Base-by-base conservation (phyloP, 2,113 vertebrate genomes). In the Albula glossodonta region DNA sequence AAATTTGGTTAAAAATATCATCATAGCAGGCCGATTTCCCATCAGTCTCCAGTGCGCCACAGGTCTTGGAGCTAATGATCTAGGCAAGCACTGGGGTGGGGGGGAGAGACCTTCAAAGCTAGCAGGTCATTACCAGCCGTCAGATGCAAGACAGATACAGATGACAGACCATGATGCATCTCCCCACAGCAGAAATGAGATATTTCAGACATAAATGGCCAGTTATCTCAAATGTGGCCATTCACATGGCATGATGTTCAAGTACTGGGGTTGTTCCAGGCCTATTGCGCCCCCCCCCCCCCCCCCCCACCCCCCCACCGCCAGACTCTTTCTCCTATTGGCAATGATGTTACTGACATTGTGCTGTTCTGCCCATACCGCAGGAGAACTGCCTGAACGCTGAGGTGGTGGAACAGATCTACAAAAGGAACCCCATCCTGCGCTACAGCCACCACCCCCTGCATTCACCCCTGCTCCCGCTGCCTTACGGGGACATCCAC, bases 331-430 rank as follows among this genome's bases (percentile, higher is more conserved):
- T 56, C 52, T 15, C 77, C 31, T 49, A n/a, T 25, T 13, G 51
- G 11, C 31, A 41, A 41, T 52, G 52, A 6, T 13, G 51, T 78
- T 10, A 56, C 41, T 50, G 19, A 41, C 60, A 25, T 66, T n/a
- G 11, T 22, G 31, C 22, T 82, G 53, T 50, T n/a, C 49, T 87
- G 11, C 13, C 51, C 15, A 10, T 83, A 31, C 87, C 88, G 81
- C 89, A 99, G 98, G 98, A 99, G 94, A 99, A 99, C 94, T 98
- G 97, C 90, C 93, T 99, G 89, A 99, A 99, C 91, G 84, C 90
- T 0, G 98, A 99, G 15, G 98, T 99, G 80, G 97, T 99, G 88
- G 98, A 99, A 88, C 98, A 99, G 95, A 97, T 99, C 88, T 99
- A 97, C 91, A 98, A 96, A 91, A 96, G 98, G 91, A 99, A 99